A percentile compares a stretch with the other conserved stretches of the same genome.
Evolutionary conservation across 1,140 invertebrate species (phyloP).

Genomic region (Oreohelix idahoensis): DNA sequence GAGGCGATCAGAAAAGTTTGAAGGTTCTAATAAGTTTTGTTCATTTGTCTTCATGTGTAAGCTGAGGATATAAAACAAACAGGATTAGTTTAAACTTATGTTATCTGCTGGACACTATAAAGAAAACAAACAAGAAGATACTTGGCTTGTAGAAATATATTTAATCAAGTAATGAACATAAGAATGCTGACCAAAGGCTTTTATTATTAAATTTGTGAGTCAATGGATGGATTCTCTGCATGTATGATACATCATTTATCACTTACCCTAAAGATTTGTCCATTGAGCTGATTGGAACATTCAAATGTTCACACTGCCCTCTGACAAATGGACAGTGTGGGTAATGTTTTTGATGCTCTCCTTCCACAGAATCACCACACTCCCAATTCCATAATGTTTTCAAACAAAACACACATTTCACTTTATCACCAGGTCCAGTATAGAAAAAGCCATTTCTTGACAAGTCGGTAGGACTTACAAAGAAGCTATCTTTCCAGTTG

Average conservation of each 20-base stretch:
- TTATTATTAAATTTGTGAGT: too few relatives aligned
- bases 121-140: too few relatives aligned
- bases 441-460: conserved; percentile 88
- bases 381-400: conserved; percentile 83
- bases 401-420: conserved; percentile 87
- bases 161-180: too few relatives aligned
- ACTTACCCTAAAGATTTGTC: background rate
- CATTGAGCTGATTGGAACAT: background rate
- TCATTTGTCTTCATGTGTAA: background rate
- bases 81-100: too few relatives aligned
- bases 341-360: conserved; percentile 81
- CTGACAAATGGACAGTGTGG: conserved; percentile 47
- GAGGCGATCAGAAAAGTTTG: background rate
- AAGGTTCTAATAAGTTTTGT: background rate
- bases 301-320: conserved; percentile 7
- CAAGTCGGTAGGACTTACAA: conserved; percentile 80
- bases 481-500: background rate
- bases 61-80: too few relatives aligned
- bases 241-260: too few relatives aligned
- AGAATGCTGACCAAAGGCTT: too few relatives aligned
- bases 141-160: too few relatives aligned
- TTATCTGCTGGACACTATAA: too few relatives aligned
- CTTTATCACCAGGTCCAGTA: conserved; percentile 80
- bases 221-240: too few relatives aligned
- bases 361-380: conserved; percentile 81